Percentiles rank a stretch among this genome's conserved stretches.
Conservation (phyloP, 2,797 vertebrate species). For the Mormyrops attenuatus region DNA sequence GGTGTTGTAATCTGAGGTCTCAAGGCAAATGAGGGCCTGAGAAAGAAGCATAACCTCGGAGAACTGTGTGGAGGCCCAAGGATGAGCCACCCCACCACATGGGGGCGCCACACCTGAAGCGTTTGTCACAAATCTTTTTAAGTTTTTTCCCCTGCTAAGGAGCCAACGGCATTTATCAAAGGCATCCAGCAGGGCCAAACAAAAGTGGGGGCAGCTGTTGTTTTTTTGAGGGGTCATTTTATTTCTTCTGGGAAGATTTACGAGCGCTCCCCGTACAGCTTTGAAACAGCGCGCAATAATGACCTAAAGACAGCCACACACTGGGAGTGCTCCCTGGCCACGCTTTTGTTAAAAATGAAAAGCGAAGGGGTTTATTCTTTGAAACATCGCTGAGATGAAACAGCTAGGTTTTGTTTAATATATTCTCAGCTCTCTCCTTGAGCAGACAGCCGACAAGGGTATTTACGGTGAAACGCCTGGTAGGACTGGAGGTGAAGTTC, state of each 20-base stretch:
- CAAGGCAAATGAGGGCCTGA: neutral
- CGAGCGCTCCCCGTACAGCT: neutral
- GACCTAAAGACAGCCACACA: slow-evolving; percentile 14
- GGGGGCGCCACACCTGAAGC: neutral
- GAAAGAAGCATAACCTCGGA: neutral
- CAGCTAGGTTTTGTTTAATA: slow-evolving; percentile 8
- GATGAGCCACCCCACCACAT: neutral
- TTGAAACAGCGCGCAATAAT: neutral
- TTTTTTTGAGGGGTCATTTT: slow-evolving; percentile 24
- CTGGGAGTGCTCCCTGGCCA: neutral
- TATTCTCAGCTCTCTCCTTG: neutral
- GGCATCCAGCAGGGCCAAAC: neutral
- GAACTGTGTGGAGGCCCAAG: neutral
- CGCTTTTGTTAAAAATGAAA: slow-evolving; percentile 22
- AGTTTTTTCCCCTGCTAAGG: neutral
- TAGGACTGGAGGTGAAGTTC: neutral
- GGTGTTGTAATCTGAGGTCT: neutral
- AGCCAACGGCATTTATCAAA: slow-evolving; percentile 13
- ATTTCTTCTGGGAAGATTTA: slow-evolving; percentile 20
- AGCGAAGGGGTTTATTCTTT: slow-evolving; percentile 3
- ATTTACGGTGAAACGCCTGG: neutral
- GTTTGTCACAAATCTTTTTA: neutral
- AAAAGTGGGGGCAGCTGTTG: slow-evolving; percentile 16
- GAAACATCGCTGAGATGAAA: slow-evolving; percentile 10
- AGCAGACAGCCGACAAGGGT: neutral